phyloP scores from a whole-genome alignment of 2,113 vertebrate species.

The Vicugna pacos region DNA sequence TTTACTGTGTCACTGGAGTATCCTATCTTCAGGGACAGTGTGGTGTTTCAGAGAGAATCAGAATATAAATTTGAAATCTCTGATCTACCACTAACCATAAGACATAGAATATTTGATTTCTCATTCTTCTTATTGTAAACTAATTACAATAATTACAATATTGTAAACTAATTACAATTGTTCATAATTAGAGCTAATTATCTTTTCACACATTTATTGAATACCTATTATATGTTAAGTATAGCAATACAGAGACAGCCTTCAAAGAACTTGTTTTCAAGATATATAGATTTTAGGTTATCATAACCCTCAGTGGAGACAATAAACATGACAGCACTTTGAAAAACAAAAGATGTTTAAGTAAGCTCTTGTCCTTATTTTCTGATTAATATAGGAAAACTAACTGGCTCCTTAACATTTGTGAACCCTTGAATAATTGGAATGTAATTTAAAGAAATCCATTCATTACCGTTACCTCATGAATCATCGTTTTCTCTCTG shows the following conservation, averaged over 20 bases:
- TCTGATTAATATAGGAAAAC: neutral
- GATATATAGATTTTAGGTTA: neutral
- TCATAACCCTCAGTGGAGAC: neutral
- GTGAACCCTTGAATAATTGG: neutral
- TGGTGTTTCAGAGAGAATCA: neutral
- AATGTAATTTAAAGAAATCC: neutral
- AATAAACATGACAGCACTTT: neutral
- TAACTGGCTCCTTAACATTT: neutral
- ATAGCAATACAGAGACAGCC: neutral
- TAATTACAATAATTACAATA: neutral
- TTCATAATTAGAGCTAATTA: conserved; percentile 30
- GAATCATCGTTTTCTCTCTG: neutral
- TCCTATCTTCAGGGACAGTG: neutral
- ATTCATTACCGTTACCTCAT: neutral
- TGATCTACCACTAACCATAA: neutral
- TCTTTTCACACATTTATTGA: conserved; percentile 17
- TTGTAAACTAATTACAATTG: neutral
- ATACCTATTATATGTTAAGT: neutral
- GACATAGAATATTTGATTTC: neutral
- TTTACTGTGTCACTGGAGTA: neutral
- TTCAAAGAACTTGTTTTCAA: neutral
- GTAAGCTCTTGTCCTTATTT: neutral
- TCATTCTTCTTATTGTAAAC: neutral
- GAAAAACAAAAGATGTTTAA: neutral
- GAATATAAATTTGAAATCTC: conserved; percentile 27